Evolutionary conservation across 2,888 invertebrate species (phyloP).

Genomic region (Labia minor): DNA sequence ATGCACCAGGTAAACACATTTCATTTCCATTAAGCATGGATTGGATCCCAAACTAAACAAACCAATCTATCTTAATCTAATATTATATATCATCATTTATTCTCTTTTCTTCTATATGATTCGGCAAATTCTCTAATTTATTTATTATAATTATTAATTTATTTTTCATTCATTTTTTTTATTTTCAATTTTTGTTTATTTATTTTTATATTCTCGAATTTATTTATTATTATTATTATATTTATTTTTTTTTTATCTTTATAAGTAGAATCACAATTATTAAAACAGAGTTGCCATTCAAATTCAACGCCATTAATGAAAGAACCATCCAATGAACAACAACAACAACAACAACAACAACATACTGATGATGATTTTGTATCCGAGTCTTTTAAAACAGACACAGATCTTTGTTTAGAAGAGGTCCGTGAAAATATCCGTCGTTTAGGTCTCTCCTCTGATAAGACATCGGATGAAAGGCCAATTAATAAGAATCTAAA

Average conservation of each 20-base stretch:
- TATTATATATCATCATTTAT: no score
- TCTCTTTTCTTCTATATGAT: constrained; percentile 27
- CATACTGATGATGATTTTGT: constrained; percentile 57
- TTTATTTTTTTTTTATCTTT: constrained; percentile 18
- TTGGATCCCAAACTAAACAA: no score
- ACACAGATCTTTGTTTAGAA: constrained; percentile 51
- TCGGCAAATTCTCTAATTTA: constrained; percentile 37
- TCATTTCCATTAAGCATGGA: no score
- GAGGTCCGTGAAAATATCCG: constrained; percentile 67
- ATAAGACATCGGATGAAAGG: constrained; percentile 20
- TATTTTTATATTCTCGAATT: constrained; percentile 16
- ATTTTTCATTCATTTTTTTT: constrained; percentile 31
- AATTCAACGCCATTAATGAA: neutral
- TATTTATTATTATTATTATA: constrained; percentile 16
- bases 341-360: no score
- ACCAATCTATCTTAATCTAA: no score
- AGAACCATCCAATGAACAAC: no score
- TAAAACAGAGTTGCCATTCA: neutral
- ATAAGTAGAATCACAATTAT: neutral
- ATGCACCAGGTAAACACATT: neutral
- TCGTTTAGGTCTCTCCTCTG: constrained; percentile 52
- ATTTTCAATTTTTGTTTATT: constrained; percentile 16
- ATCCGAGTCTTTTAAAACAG: constrained; percentile 59
- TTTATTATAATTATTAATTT: constrained; percentile 26
- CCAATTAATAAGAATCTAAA: constrained; percentile 15